phyloP scores from a whole-genome alignment of 1,140 invertebrate species.

The Drosophila ananassae region DNA sequence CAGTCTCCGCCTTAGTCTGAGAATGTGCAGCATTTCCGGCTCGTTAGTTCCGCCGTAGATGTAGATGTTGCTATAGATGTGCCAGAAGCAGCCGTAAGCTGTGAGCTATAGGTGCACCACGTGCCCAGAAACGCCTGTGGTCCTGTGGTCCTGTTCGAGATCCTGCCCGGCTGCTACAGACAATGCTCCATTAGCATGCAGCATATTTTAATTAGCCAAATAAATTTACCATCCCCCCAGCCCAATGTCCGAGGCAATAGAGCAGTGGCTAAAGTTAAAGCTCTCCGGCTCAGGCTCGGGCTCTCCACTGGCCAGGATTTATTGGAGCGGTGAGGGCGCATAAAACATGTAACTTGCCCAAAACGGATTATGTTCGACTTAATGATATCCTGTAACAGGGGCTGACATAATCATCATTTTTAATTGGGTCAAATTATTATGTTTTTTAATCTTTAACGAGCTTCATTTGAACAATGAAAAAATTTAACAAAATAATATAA shows the following conservation, averaged over 20 bases:
- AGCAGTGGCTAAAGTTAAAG: constrained; percentile 3
- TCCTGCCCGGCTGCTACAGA: constrained; percentile 49
- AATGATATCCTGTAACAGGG: constrained; percentile 1
- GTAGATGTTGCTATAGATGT: constrained; percentile 4
- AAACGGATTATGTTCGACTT: too few relatives aligned
- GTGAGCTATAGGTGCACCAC: constrained; percentile 33
- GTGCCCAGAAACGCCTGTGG: constrained; percentile 30
- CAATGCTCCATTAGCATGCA: constrained; percentile 78
- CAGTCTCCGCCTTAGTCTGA: constrained; percentile 47
- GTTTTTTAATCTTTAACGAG: too few relatives aligned
- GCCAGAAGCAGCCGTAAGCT: not conserved
- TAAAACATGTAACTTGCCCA: constrained; percentile 22
- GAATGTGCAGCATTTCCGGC: constrained; percentile 80
- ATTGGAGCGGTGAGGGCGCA: constrained; percentile 41
- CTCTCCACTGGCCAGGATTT: constrained; percentile 45
- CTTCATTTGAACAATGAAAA: too few relatives aligned
- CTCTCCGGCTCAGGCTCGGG: not conserved
- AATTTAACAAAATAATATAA: too few relatives aligned
- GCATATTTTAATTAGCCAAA: constrained; percentile 81
- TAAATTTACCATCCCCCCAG: constrained; percentile 66
- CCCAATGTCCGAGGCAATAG: constrained; percentile 11
- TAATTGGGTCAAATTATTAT: too few relatives aligned
- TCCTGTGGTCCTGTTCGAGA: constrained; percentile 13
- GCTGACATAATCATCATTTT: not conserved
- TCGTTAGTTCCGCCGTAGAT: constrained; percentile 59